phyloP scores from a whole-genome alignment of 2,113 vertebrate genomes.

The Apaloderma vittatum region DNA sequence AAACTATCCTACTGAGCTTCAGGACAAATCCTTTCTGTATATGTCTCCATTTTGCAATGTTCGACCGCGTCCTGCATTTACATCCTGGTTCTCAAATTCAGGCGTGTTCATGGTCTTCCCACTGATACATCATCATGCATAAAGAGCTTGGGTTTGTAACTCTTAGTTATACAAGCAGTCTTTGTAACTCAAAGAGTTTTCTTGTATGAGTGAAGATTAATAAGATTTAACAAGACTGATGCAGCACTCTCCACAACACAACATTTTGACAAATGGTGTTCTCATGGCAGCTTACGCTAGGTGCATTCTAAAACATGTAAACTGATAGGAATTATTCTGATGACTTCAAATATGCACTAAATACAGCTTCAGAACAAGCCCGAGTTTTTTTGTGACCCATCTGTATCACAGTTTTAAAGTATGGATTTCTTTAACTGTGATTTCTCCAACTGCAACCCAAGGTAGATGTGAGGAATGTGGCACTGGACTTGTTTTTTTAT shows the following conservation, averaged over 20 bases:
- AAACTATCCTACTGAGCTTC: not conserved
- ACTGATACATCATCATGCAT: not conserved
- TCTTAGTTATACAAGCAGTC: not conserved
- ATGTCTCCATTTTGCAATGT: not conserved
- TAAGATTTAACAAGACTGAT: slow-evolving; percentile 3
- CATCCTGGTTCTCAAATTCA: not conserved
- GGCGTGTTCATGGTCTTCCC: not conserved
- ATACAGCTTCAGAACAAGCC: not conserved
- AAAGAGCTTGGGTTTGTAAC: not conserved
- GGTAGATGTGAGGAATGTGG: not conserved
- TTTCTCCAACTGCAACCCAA: not conserved
- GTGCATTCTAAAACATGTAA: not conserved
- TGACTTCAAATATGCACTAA: not conserved
- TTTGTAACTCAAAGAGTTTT: not conserved
- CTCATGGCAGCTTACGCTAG: not conserved
- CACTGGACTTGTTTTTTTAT: not conserved
- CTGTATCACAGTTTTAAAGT: not conserved
- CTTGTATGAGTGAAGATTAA: not conserved
- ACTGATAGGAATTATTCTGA: not conserved
- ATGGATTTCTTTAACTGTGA: not conserved
- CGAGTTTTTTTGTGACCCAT: not conserved
- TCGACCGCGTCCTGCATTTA: not conserved
- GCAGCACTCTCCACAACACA: not conserved
- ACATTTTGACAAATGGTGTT: not conserved
- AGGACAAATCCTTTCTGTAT: not conserved